Base-by-base conservation (phyloP, 2,113 vertebrate genomes). In the Athene noctua region DNA sequence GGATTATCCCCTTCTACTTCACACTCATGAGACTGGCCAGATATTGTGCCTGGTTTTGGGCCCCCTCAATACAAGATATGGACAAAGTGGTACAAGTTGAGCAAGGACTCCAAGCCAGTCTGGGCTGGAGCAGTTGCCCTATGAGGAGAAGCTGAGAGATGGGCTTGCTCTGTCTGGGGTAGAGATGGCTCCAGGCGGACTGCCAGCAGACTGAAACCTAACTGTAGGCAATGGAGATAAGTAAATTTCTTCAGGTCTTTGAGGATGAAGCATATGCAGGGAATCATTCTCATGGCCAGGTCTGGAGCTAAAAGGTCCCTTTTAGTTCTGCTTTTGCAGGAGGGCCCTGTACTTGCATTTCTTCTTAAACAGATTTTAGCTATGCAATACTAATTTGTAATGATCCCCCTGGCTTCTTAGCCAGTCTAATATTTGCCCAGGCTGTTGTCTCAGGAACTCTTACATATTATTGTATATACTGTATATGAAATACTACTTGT, bases 401-500 rank as follows among this genome's bases (percentile, higher is more conserved):
- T 0, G 1, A 44, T 62, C 32, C 32, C 27, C 5, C 30, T 25
- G 19, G 15, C 34, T 90, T 9, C 52, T 78, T 30, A 72, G 8
- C 27, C 52, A 77, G 27, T 23, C 11, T 49, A 26, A 75, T 1
- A 5, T 66, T 40, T 30, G 27, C 32, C 30, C 32, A 66, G 32
- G 23, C 27, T 77, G 27, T 32, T 2, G 1, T 44, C 30, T 87
- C 17, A 44, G 66, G 55, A 78, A 55, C 9, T 38, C 16, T 21
- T 36, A 17, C 1, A 0, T 46, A 4, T 42, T n/a, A 34, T 21
- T 47, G 3, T 27, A 26, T 11, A n/a, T 21, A 27, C 10, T 0
- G 0, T 61, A 22, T 21, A 25, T 21, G 34, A 86, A 40, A 66
- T 46, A 57, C 26, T 62, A 13, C 6, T 92, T 55, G 29, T 32